Conservation (phyloP, 2,113 vertebrate species). For the Chionodraco myersi region DNA sequence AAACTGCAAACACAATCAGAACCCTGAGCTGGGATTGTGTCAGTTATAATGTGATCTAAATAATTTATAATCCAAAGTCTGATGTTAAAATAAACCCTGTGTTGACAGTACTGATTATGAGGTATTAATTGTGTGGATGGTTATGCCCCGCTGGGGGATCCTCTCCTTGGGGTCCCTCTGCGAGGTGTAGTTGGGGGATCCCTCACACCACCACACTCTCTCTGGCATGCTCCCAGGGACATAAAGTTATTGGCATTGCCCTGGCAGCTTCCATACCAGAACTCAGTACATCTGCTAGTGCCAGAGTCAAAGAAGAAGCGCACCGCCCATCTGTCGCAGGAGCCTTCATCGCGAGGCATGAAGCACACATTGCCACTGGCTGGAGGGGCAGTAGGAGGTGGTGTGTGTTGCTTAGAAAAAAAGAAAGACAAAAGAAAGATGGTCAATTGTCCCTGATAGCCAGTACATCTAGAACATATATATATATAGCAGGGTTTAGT, state of each 20-base stretch:
- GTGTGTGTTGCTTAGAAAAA: constrained; percentile 28
- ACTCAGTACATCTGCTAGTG: constrained; percentile 86
- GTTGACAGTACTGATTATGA: neutral
- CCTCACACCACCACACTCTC: constrained; percentile 70
- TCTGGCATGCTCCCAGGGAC: constrained; percentile 86
- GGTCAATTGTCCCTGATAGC: neutral
- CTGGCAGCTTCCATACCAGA: constrained; percentile 93
- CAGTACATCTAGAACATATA: neutral
- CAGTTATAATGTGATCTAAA: neutral
- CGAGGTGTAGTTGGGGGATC: constrained; percentile 4
- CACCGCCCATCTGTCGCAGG: constrained; percentile 87
- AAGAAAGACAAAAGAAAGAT: neutral
- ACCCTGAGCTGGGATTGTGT: neutral
- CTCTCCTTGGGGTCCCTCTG: constrained; percentile 37
- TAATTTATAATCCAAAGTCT: neutral
- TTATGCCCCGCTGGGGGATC: constrained; percentile 42
- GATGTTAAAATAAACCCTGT: constrained; percentile 17
- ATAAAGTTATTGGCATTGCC: constrained; percentile 93
- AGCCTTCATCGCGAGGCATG: constrained; percentile 86
- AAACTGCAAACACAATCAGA: constrained; percentile 1
- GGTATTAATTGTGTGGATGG: neutral
- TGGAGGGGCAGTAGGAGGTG: constrained; percentile 2
- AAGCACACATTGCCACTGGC: constrained; percentile 78
- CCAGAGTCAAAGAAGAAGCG: constrained; percentile 88
- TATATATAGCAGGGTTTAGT: neutral